These are phyloP conservation scores for Cephus nigrinus DNA, from an alignment of 2,888 invertebrate species.

Conservation along the genomic window DNA sequence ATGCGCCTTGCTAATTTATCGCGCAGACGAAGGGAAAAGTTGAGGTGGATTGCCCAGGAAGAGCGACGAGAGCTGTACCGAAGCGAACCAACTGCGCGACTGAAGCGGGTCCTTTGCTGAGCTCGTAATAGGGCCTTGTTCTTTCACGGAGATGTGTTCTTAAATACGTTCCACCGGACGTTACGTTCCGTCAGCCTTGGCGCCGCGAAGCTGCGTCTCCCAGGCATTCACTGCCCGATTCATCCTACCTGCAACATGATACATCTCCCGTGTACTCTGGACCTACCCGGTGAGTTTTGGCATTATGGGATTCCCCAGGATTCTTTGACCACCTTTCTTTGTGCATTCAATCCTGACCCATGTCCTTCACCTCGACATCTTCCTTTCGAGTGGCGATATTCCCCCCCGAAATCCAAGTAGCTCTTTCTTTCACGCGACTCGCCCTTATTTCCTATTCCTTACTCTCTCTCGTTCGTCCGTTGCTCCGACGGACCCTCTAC, in stretches of 20 bases:
- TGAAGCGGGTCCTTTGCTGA: not conserved
- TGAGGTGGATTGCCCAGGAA: not conserved
- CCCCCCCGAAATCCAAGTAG: too few relatives aligned
- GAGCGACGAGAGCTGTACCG: not conserved
- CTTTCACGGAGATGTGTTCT: not conserved
- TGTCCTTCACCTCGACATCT: not conserved
- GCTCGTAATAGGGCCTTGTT: not conserved
- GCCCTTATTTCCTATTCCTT: not conserved
- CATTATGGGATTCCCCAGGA: not conserved
- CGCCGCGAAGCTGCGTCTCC: not conserved
- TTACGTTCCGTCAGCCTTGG: too few relatives aligned
- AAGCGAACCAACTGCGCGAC: not conserved
- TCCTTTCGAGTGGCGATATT: not conserved
- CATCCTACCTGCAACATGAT: not conserved
- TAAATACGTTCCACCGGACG: not conserved
- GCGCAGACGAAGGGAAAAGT: too few relatives aligned
- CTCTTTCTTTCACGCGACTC: not conserved
- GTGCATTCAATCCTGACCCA: not conserved
- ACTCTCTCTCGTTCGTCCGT: conserved; percentile 4
- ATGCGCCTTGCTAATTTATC: not conserved
- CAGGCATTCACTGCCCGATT: not conserved
- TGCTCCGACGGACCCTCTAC: conserved; percentile 13
- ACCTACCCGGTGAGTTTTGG: not conserved
- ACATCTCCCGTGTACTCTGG: not conserved
- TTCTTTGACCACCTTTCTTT: not conserved